Base-by-base conservation (phyloP, 2,113 vertebrate genomes). In the Atractosteus spatula region DNA sequence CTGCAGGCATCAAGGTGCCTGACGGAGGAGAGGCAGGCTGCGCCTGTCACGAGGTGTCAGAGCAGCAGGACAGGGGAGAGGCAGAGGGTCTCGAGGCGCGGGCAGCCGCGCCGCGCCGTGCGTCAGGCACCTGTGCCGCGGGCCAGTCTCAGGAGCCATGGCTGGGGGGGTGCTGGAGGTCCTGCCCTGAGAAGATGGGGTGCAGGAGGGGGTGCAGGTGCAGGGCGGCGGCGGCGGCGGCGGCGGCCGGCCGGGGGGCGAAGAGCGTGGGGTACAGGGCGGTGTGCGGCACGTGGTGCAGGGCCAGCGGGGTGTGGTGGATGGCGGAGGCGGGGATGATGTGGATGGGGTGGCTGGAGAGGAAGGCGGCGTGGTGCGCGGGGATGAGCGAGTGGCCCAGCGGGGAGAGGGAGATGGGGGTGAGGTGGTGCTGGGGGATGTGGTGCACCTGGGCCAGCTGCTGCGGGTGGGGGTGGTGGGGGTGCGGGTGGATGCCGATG, bases 161-260 rank as follows among this genome's bases (percentile, higher is more conserved):
- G 76, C 94, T 98, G 16, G 96, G 97, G 0, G 96, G 97, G 66
- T 99, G 97, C 84, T 99, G 97, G 81, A 99, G 95, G 90, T 99
- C 97, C 88, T 99, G 97, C 76, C 97, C 97, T 92, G 97, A 98
- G 94, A 99, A 99, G 77, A 98, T 98, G 71, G 97, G 97, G 87
- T 99, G 97, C 69, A 99, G 92, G 8, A 99, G 84, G 1, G 97
- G 97, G 84, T 99, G 97, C 13, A 99, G 94, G 76, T 99, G 97
- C 16, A 98, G 89, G 3, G 97, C 97, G 0, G 93, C 92, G 1
- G 97, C 96, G 0, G 96, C 95, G 0, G 96, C 96, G 0, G 93
- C 92, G 0, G 94, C 91, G 0, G 84, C 86, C 0, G 93, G 94
- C 8, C 96, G 88, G 0, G 93, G 96, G 1, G 96, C 91, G 14